These are phyloP conservation scores for Pipistrellus kuhlii DNA, from an alignment of 2,797 vertebrate genomes.

Conservation along the genomic window DNA sequence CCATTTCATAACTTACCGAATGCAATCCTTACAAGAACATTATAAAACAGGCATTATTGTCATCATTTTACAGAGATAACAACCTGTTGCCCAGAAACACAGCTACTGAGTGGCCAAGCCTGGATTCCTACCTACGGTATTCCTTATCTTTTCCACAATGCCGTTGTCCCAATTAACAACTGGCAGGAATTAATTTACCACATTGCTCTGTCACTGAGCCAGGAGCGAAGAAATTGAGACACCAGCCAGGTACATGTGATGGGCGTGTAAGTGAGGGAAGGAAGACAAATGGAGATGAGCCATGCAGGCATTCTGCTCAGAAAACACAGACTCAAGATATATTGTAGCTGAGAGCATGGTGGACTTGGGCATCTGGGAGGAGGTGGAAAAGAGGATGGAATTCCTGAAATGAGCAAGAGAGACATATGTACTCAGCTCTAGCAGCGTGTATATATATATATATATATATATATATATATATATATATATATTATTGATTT, in stretches of 20 bases:
- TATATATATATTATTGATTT: no score
- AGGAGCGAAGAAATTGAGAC: neutral
- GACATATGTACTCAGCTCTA: neutral
- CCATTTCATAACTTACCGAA: neutral
- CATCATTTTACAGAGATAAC: neutral
- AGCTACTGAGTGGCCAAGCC: neutral
- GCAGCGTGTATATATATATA: no score
- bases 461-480: neutral
- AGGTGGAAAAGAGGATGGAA: neutral
- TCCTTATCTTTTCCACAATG: neutral
- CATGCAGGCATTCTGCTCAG: accelerated
- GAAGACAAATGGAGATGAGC: neutral
- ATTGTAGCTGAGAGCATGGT: neutral
- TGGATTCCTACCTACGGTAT: no score
- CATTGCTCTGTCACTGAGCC: neutral
- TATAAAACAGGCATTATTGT: neutral
- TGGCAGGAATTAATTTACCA: neutral
- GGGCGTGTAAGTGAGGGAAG: neutral
- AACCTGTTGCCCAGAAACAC: neutral
- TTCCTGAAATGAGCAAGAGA: neutral
- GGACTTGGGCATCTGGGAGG: neutral
- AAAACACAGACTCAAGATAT: neutral
- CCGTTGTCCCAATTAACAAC: neutral
- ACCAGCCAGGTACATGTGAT: no score
- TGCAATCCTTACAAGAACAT: neutral